Base-by-base conservation (phyloP, 2,113 vertebrate genomes). In the Pao palembangensis region DNA sequence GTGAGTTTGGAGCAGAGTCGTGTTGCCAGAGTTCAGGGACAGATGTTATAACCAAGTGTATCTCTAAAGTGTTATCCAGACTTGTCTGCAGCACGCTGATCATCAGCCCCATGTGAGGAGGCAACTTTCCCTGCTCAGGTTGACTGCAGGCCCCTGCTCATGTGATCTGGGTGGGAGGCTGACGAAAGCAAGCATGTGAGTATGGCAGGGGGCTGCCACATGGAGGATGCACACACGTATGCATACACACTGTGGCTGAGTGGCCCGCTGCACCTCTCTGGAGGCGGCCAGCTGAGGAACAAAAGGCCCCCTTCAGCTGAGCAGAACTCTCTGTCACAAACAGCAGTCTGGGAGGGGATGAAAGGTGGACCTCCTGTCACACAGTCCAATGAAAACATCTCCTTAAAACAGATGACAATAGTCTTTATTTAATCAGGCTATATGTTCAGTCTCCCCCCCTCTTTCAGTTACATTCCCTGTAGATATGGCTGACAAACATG, bases 121-220 rank as follows among this genome's bases (percentile, higher is more conserved):
- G 58, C 56, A 23, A 51, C 52, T 42, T 0, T 0, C 48, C 58
- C 23, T 1, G 42, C 38, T 61, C 75, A 68, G 67, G 61, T 71
- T 67, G 71, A 67, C 68, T 31, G 14, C 43, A 49, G 71, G 70
- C 51, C 15, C 49, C 69, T 8, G 53, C 47, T 74, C 86, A 83
- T 69, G 73, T 86, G 85, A 86, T 73, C 67, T 18, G 67, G 55
- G 82, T 76, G 25, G 82, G 78, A 85, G 83, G 81, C 73, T 82
- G 82, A 81, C 71, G 53, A 75, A 28, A 82, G 78, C 83, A 85
- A 68, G 75, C 87, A 87, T 82, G 77, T 83, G 83, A 83, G 72
- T 31, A 42, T 7, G 66, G 58, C 69, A 57, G 68, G 75, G 51
- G 70, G 62, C 59, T 7, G 70, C 19, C 20, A 65, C 67, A 69